A percentile compares a stretch with the other conserved stretches of the same genome.
Conservation (phyloP, 2,888 invertebrate species). For the Mamestra brassicae region DNA sequence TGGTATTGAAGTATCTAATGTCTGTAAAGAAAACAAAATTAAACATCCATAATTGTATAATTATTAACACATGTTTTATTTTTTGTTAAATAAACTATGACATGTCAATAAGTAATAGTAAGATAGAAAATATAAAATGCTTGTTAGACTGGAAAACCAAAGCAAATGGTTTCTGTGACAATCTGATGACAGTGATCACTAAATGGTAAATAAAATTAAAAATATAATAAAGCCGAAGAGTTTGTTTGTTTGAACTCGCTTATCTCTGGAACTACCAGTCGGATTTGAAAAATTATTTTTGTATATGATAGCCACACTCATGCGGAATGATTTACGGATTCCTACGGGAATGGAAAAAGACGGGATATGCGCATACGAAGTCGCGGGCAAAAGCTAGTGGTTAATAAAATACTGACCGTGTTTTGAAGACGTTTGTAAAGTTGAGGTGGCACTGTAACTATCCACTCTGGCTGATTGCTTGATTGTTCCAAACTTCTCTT, state of each 20-base stretch:
- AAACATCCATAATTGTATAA: not conserved
- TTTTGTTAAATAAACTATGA: too few species aligned
- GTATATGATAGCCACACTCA: too few species aligned
- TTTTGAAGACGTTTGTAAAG: slow-evolving; percentile 94
- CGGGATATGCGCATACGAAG: too few species aligned
- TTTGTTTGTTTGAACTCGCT: too few species aligned
- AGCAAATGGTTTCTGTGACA: not conserved
- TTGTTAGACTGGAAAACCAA: not conserved
- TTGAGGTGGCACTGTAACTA: slow-evolving; percentile 94
- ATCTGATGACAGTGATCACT: not conserved
- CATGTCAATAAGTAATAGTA: too few species aligned
- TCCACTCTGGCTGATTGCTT: slow-evolving; percentile 91
- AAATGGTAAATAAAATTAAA: slow-evolving; percentile 7
- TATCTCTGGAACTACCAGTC: too few species aligned
- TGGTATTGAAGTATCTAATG: slow-evolving; percentile 83
- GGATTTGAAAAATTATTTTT: too few species aligned
- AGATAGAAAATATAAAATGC: not conserved
- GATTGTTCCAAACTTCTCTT: slow-evolving; percentile 92
- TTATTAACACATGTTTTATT: too few species aligned
- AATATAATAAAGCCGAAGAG: too few species aligned
- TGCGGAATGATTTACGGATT: too few species aligned
- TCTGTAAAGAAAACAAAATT: slow-evolving; percentile 71
- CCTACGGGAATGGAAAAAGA: too few species aligned
- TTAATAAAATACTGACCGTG: slow-evolving; percentile 84
- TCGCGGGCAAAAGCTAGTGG: too few species aligned